phyloP scores from a whole-genome alignment of 2,113 vertebrate genomes.

The Ascaphus truei region DNA sequence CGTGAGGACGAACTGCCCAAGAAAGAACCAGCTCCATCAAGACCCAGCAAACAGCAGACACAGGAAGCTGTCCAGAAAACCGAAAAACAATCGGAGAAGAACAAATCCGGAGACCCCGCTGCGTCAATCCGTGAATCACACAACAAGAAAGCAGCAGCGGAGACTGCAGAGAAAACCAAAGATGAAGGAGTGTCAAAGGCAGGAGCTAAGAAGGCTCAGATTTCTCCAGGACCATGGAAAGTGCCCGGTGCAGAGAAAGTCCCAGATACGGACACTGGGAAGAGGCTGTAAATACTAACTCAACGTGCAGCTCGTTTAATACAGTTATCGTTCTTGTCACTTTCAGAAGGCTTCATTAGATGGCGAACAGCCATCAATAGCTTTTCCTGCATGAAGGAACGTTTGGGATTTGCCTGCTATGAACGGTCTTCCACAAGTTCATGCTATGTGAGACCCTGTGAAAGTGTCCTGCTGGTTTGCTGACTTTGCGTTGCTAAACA shows the following conservation, averaged over 20 bases:
- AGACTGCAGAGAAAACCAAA: slow-evolving; percentile 44
- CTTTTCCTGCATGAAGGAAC: slow-evolving; percentile 53
- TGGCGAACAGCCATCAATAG: no score
- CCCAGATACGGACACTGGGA: slow-evolving; percentile 46
- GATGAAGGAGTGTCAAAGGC: slow-evolving; percentile 50
- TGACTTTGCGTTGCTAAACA: slow-evolving; percentile 40
- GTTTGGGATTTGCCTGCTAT: slow-evolving; percentile 40
- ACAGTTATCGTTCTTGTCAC: slow-evolving; percentile 35
- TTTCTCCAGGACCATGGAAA: slow-evolving; percentile 92
- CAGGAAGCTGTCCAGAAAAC: slow-evolving; percentile 48
- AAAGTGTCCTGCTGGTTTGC: slow-evolving; percentile 38
- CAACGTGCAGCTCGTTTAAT: slow-evolving; percentile 32
- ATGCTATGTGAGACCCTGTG: slow-evolving; percentile 21
- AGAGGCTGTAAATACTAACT: slow-evolving; percentile 2
- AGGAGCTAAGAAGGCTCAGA: slow-evolving; percentile 66
- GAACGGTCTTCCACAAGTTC: slow-evolving; percentile 38
- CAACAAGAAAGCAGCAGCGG: slow-evolving; percentile 3
- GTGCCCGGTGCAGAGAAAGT: slow-evolving; percentile 76
- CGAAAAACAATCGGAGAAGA: slow-evolving; percentile 42
- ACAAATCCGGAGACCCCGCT: slow-evolving; percentile 36
- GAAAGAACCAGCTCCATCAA: slow-evolving; percentile 6
- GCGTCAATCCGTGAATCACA: neutral
- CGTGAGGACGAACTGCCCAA: slow-evolving; percentile 25
- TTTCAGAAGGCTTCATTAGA: no score
- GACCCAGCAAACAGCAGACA: slow-evolving; percentile 49